Base-by-base conservation (phyloP, 2,113 vertebrate genomes). In the Gnathonemus longibarbis region DNA sequence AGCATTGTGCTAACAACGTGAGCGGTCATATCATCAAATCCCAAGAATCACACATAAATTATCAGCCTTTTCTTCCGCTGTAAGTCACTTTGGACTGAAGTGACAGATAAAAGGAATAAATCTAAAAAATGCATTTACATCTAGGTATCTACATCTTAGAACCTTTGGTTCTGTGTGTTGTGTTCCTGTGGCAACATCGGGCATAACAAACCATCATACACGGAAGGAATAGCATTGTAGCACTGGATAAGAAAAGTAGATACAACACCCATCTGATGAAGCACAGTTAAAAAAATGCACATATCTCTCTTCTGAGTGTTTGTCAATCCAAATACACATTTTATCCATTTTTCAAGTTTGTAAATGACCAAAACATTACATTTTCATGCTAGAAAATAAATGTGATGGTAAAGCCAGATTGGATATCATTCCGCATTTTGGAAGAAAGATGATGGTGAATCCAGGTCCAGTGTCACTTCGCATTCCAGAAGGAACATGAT, bases 71-170 rank as follows among this genome's bases (percentile, higher is more conserved):
- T 66, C n/a, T n/a, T 66, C n/a, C 27, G 58, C n/a, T 27, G n/a
- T 27, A 66, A 66, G 62, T 66, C n/a, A 70, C n/a, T 70, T 66
- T 66, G 24, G 58, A 66, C 24, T 27, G 58, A 66, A 66, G 8
- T 10, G 58, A 3, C 8, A 10, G 24, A 27, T 27, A 66, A 66
- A 66, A 66, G 24, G 24, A 42, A 84, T 21, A 24, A 93, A 92
- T 70, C 27, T 31, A 31, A 3, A 92, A 92, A 93, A 94, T 94
- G 92, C 92, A 70, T 70, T 70, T 31, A 70, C 27, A 70, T 31
- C 62, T 70, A 27, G 84, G 91, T 94, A 94, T 91, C 89, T n/a
- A n/a, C n/a, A n/a, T n/a, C 93, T 93, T 91, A 91, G 87, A 92
- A 93, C 39, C 87, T 90, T 91, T 89, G 86, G 90, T 94, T 94